phyloP scores from a whole-genome alignment of 2,797 vertebrate genomes.

The Buceros bicornis region DNA sequence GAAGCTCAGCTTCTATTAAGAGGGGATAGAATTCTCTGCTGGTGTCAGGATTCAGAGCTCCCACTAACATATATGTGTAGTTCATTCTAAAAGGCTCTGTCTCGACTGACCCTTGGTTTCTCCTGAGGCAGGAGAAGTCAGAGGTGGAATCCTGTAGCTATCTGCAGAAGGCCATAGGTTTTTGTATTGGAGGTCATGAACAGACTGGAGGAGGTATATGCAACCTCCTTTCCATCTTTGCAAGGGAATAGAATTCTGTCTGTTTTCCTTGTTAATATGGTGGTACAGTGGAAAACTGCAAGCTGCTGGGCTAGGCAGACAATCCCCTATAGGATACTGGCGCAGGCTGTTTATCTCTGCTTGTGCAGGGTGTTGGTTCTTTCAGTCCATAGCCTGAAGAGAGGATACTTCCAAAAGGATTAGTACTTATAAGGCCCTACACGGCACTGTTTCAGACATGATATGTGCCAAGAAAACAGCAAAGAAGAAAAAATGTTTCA shows the following conservation, averaged over 20 bases:
- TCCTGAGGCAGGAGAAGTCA: not conserved
- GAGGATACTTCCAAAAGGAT: not conserved
- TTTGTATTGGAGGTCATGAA: not conserved
- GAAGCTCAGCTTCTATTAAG: not conserved
- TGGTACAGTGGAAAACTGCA: not conserved
- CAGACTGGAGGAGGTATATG: not conserved
- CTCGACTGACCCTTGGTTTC: not conserved
- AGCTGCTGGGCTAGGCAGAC: not conserved
- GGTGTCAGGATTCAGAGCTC: not conserved
- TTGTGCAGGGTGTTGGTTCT: not conserved
- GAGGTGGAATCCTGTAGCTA: not conserved
- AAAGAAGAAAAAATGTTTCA: not conserved
- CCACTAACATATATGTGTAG: not conserved
- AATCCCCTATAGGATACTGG: accelerated
- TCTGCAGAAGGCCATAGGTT: not conserved
- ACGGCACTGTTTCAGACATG: not conserved
- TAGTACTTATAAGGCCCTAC: not conserved
- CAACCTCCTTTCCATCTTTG: not conserved
- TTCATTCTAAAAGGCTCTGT: not conserved
- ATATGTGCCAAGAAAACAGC: not conserved
- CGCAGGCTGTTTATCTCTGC: not conserved
- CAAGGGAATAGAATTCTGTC: not conserved
- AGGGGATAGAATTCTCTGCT: not conserved
- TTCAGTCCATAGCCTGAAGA: not conserved
- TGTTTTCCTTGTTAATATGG: not conserved